Conservation (phyloP, 2,113 vertebrate genomes). For the Podilymbus podiceps region DNA sequence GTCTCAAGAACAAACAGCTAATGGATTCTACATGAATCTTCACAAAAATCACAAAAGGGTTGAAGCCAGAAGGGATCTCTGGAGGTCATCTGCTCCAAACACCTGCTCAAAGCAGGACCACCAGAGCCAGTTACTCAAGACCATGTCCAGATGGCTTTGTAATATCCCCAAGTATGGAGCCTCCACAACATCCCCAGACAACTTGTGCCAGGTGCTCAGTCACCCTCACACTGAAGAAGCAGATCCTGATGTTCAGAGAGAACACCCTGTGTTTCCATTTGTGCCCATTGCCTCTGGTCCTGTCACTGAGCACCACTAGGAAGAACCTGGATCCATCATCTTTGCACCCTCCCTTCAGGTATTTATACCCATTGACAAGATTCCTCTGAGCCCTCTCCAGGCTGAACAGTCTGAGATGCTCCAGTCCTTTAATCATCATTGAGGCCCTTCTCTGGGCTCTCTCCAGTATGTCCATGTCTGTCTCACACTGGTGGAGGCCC, state of each 20-base stretch:
- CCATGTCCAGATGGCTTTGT: fast-evolving
- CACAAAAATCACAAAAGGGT: background rate
- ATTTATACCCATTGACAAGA: background rate
- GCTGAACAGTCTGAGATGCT: background rate
- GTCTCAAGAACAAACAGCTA: background rate
- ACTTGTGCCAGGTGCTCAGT: background rate
- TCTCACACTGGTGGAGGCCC: background rate
- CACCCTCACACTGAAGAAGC: background rate
- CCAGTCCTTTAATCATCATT: background rate
- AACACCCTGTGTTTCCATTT: fast-evolving
- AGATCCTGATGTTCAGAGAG: background rate
- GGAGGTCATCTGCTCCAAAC: background rate
- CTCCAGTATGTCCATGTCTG: background rate
- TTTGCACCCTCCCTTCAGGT: background rate
- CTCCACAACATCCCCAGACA: fast-evolving
- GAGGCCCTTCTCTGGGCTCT: background rate
- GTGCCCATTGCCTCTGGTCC: background rate
- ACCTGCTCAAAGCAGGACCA: background rate
- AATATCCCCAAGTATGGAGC: background rate
- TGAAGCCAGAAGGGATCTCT: background rate
- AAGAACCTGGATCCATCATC: background rate
- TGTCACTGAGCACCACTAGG: background rate
- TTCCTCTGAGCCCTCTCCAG: background rate
- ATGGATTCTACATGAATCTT: background rate
- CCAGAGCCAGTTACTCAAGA: background rate